phyloP scores from a whole-genome alignment of 2,113 vertebrate species.

The Acrocephalus kingi region DNA sequence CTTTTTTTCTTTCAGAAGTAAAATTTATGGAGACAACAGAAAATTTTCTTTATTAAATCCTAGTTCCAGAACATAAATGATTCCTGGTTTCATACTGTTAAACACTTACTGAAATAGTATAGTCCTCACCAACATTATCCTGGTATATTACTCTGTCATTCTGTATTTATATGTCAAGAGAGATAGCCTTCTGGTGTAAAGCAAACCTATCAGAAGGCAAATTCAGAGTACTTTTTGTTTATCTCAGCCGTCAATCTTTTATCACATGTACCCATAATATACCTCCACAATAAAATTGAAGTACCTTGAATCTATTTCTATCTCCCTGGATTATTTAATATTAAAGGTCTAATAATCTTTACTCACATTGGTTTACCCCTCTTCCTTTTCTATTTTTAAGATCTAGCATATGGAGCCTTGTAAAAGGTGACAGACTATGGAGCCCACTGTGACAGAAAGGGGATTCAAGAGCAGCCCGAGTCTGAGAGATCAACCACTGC shows the following conservation, averaged over 20 bases:
- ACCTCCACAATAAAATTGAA: neutral
- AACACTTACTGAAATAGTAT: neutral
- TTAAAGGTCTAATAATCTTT: neutral
- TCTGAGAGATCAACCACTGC: fast-evolving
- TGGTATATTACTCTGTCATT: neutral
- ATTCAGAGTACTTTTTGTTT: neutral
- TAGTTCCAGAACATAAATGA: neutral
- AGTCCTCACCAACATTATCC: neutral
- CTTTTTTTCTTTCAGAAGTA: neutral
- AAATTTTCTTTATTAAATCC: neutral
- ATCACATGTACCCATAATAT: neutral
- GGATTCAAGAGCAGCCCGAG: neutral
- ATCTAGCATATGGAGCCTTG: neutral
- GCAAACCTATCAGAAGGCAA: neutral
- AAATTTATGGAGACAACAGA: neutral
- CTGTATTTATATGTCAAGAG: neutral
- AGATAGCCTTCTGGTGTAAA: neutral
- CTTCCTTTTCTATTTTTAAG: neutral
- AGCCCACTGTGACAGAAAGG: neutral
- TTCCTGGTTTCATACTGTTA: neutral
- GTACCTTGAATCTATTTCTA: neutral
- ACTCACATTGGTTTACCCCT: fast-evolving
- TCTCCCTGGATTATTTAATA: neutral
- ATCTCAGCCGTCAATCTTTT: neutral
- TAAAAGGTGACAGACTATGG: neutral